Base-by-base conservation (phyloP, 2,888 invertebrate genomes). In the Spilarctia lutea region DNA sequence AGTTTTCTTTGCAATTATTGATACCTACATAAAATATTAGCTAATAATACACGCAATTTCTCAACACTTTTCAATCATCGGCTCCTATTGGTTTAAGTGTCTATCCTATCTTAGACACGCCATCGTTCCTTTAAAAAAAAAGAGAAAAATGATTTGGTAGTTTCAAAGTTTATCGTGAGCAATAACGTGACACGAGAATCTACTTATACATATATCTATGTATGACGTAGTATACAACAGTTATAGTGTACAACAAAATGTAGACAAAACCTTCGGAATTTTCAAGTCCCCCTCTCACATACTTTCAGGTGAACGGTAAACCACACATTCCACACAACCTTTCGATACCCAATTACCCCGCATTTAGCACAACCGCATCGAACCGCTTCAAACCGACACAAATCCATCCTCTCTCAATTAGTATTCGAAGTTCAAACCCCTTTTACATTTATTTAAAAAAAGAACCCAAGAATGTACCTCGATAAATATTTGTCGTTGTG, bases 401-500 rank as follows among this genome's bases (percentile, higher is more conserved):
- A 69, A 72, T 75, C 65, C 52, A 66, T 56, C 65, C 48, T 56
- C 69, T 68, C 73, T 75, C 74, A 74, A 78, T 75, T 78, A 68
- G 72, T 73, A 39, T 75, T 68, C 66, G 27, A 73, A 73, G n/a
- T 70, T 73, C 60, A 63, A 69, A 63, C 60, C 72, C 68, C 56
- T 70, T 75, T 70, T 60, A 13, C 30, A 60, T 69, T 75, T 69
- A 20, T 20, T 24, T 66, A 82, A 85, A 86, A 83, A 82, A 73
- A 75, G 30, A 68, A 79, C 83, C 83, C 74, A 88, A 87, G 87
- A 89, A 92, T 90, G 90, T 84, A 78, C 77, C 81, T 87, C 88
- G 86, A 89, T 91, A 93, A 92, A 93, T 91, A 91, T 91, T 92
- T 88, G 88, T 83, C 65, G 75, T 75, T 87, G 81, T 89, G 92